Evolutionary conservation across 2,113 vertebrate genomes (phyloP).

Genomic region (Maccullochella peelii): DNA sequence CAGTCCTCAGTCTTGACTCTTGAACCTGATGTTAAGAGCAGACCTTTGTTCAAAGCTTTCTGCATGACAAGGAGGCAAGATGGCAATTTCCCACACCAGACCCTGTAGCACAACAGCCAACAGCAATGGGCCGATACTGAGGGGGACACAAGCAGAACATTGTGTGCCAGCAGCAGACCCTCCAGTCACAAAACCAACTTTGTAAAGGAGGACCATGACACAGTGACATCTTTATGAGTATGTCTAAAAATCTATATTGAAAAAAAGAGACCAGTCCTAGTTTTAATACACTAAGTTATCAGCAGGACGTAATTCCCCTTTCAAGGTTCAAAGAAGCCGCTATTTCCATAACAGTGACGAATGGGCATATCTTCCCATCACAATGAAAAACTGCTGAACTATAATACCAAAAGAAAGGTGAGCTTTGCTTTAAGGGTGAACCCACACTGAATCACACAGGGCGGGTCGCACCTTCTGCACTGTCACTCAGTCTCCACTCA

Average conservation of each 20-base stretch:
- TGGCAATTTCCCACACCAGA: conserved; percentile 65
- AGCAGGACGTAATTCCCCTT: not conserved
- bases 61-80: conserved; percentile 63
- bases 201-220: not conserved
- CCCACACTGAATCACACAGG: not conserved
- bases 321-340: not conserved
- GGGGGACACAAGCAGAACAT: conserved; percentile 39
- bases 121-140: conserved; percentile 2
- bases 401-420: conserved; percentile 3
- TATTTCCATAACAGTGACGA: not conserved
- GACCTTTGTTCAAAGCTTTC: conserved; percentile 47
- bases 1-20: conserved; percentile 14
- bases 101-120: conserved; percentile 44
- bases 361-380: not conserved
- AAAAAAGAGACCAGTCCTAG: not conserved
- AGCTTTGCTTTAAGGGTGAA: not conserved
- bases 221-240: not conserved
- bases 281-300: not conserved
- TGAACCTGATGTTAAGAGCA: conserved; percentile 47
- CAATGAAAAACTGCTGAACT: not conserved
- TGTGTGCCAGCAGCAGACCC: conserved; percentile 36
- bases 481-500: not conserved
- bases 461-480: not conserved
- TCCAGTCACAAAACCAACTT: not conserved
- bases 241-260: not conserved